A percentile compares a stretch with the other conserved stretches of the same genome.
Evolutionary conservation across 2,797 vertebrate species (phyloP).

Genomic region (Diceros bicornis): DNA sequence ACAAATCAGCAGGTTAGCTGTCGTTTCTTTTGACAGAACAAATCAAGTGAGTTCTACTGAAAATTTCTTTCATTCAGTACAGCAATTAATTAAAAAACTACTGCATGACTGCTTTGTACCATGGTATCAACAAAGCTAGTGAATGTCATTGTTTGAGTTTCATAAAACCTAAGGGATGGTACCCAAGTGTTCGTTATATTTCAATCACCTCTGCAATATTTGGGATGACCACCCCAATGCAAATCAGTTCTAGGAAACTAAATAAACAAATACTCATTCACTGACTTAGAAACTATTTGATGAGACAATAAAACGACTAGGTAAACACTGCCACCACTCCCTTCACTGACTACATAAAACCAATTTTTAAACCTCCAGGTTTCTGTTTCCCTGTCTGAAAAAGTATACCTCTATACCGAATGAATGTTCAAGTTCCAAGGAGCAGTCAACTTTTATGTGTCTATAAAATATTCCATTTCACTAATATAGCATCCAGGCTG

Average conservation of each 20-base stretch:
- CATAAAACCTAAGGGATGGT: neutral
- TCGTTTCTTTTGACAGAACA: neutral
- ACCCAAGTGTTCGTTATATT: neutral
- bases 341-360: neutral
- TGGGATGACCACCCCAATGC: neutral
- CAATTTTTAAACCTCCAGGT: neutral
- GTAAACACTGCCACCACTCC: neutral
- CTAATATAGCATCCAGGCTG: conserved; percentile 10
- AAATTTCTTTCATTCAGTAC: neutral
- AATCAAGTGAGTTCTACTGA: neutral
- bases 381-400: conserved; percentile 7
- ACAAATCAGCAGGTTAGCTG: neutral
- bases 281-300: neutral
- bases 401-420: neutral
- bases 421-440: neutral
- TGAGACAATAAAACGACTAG: neutral
- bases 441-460: neutral
- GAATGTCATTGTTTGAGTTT: conserved; percentile 17
- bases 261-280: neutral
- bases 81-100: neutral
- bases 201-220: neutral
- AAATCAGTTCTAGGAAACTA: neutral
- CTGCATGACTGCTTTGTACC: neutral
- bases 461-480: conserved; percentile 37
- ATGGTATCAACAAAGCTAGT: neutral